Conservation (phyloP, 2,888 invertebrate genomes). For the Argyra leucocephala region DNA sequence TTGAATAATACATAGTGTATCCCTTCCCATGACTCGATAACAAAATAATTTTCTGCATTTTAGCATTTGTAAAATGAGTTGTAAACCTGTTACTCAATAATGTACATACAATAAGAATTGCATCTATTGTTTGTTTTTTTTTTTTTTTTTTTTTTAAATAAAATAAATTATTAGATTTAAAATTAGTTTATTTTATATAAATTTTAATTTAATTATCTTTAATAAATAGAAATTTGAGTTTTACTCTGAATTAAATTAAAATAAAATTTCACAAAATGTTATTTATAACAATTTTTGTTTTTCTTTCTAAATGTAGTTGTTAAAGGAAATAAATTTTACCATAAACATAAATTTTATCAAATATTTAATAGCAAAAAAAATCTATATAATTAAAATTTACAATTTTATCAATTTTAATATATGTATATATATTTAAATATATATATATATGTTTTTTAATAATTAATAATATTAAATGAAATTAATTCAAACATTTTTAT, state of each 20-base stretch:
- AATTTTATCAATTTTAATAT: background rate
- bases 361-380: background rate
- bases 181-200: background rate
- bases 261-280: background rate
- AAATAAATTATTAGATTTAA: constrained; percentile 4
- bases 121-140: no score
- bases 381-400: background rate
- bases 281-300: background rate
- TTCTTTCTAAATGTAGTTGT: background rate
- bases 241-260: constrained; percentile 6
- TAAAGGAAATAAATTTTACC: background rate
- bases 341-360: background rate
- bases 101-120: no score
- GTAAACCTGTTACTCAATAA: no score
- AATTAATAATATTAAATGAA: no score
- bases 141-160: background rate
- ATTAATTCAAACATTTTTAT: background rate
- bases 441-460: no score
- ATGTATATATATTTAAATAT: background rate
- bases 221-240: constrained; percentile 1
- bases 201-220: background rate
- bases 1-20: no score
- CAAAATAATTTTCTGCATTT: background rate
- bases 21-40: background rate
- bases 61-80: background rate